Evolutionary conservation across 2,797 vertebrate genomes (phyloP).

Genomic region (Luscinia megarhynchos): DNA sequence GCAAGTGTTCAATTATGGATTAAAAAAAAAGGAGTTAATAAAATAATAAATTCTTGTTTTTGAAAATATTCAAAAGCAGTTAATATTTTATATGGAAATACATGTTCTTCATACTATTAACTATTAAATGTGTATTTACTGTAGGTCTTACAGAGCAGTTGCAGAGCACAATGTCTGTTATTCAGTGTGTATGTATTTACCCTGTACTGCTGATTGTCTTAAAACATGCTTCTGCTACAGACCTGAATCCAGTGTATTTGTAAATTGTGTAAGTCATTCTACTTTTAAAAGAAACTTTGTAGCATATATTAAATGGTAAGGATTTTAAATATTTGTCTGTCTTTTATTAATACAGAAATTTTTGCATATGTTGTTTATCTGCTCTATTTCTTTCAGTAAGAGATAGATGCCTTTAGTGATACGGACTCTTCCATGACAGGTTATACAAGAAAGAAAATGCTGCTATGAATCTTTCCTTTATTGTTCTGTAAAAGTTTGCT

Average conservation of each 20-base stretch:
- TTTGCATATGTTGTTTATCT: slow-evolving; percentile 79
- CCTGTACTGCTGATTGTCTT: slow-evolving; percentile 78
- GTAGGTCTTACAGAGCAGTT: slow-evolving; percentile 77
- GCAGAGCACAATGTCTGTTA: slow-evolving; percentile 85
- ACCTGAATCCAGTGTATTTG: slow-evolving; percentile 74
- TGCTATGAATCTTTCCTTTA: slow-evolving; percentile 50
- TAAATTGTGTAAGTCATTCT: slow-evolving; percentile 76
- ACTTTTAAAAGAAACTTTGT: slow-evolving; percentile 77
- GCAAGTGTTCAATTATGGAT: slow-evolving; percentile 75
- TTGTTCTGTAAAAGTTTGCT: slow-evolving; percentile 34
- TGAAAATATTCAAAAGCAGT: slow-evolving; percentile 75
- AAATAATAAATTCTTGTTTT: slow-evolving; percentile 65
- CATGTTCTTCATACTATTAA: slow-evolving; percentile 77
- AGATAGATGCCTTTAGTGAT: slow-evolving; percentile 36
- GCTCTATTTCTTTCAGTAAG: slow-evolving; percentile 50
- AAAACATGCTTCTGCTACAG: slow-evolving; percentile 68
- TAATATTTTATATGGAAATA: slow-evolving; percentile 86
- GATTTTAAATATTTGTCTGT: slow-evolving; percentile 75
- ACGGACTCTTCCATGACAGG: not conserved
- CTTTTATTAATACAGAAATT: slow-evolving; percentile 80
- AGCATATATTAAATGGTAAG: slow-evolving; percentile 71
- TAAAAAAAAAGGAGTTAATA: slow-evolving; percentile 49
- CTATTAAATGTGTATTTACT: slow-evolving; percentile 77
- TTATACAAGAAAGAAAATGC: slow-evolving; percentile 49
- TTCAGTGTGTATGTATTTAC: slow-evolving; percentile 77